Evolutionary conservation across 1,140 invertebrate species (phyloP), one percentile per base, ranked within the genome.

Genomic region (Chironomus tepperi): DNA sequence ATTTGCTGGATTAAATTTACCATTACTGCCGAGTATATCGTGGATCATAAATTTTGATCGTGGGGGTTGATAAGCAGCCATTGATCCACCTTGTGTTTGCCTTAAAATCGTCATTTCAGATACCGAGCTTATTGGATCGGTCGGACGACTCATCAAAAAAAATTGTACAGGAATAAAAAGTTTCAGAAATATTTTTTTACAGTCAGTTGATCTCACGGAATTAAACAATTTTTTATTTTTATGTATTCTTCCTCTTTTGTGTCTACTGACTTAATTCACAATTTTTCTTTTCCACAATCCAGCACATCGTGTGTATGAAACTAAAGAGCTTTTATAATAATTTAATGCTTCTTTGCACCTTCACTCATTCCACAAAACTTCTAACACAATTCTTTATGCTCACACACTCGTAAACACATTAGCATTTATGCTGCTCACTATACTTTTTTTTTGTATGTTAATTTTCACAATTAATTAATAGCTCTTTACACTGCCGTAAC

Each of bases 1-100:
- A 18, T 7, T 18, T 67, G 8, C 16, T 18, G n/a, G 6, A 70
- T 70, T 70, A 8, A 21, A 19, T 21, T 70, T 70, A 7, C 84
- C 82, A 77, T 85, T 87, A 6, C 86, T 87, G 73, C 89, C 89
- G 74, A 91, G 83, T 74, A 92, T 91, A 77, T 92, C 90, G 65
- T 89, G 91, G 83, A 91, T 91, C 90, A 91, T 91, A 82, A 91
- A 92, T 64, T 89, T 84, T 19, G 90, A 91, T 73, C 90, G 85
- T 73, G 89, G 86, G 64, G 87, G 86, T 83, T 84, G 86, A 77
- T 85, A 85, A 74, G 85, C 86, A 47, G 83, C 79, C 74, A 77
- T 76, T 1, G 77, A 77, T 3, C 83, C 81, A 43, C 81, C 16
- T 8, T 16, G 18, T 21, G 19, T 19, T 70, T 70, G 65, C 18